Conservation (phyloP, 2,888 invertebrate species). For the Pseudolycoriella hygida region DNA sequence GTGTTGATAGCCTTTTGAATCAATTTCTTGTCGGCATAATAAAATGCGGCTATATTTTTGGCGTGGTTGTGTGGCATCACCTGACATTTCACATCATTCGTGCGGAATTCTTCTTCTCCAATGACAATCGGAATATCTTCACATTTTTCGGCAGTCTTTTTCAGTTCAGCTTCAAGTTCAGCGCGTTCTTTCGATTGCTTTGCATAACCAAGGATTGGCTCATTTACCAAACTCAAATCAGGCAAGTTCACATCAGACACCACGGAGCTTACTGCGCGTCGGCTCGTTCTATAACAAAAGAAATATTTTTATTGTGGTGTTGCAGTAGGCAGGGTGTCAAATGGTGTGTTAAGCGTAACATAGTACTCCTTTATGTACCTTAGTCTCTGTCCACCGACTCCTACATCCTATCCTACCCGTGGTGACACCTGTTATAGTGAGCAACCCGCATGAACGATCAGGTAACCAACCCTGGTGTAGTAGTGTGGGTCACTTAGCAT, state of each 20-base stretch:
- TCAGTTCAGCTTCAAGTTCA: slow-evolving; percentile 50
- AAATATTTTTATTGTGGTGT: too few relatives aligned
- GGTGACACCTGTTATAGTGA: too few relatives aligned
- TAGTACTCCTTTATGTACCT: too few relatives aligned
- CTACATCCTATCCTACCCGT: too few relatives aligned
- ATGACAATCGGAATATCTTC: slow-evolving; percentile 93
- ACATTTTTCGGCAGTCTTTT: slow-evolving; percentile 40
- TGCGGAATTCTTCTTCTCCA: slow-evolving; percentile 71
- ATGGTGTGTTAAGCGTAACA: too few relatives aligned
- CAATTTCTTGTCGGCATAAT: slow-evolving; percentile 73
- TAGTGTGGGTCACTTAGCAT: too few relatives aligned
- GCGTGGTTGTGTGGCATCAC: slow-evolving; percentile 80
- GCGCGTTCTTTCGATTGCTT: slow-evolving; percentile 66
- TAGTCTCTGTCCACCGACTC: too few relatives aligned
- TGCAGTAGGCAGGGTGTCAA: too few relatives aligned
- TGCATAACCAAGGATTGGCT: slow-evolving; percentile 64
- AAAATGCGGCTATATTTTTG: slow-evolving; percentile 76
- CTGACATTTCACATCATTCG: slow-evolving; percentile 61
- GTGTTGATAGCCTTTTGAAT: slow-evolving; percentile 71
- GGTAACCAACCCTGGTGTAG: too few relatives aligned
- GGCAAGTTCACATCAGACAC: slow-evolving; percentile 44
- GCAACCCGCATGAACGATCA: too few relatives aligned
- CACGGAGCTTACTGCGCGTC: slow-evolving; percentile 40
- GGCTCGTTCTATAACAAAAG: slow-evolving; percentile 11
- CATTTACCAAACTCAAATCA: slow-evolving; percentile 56